Percentiles rank a stretch among this genome's conserved stretches.
Conservation (phyloP, 2,113 vertebrate species). For the mouse (Mus musculus) region GRCm39 chr1:180514001-180514500, state of each 20-base stretch:
- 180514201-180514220: background rate
- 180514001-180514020: background rate
- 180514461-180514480: background rate
- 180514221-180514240: background rate
- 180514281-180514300: too few relatives aligned
- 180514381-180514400: background rate
- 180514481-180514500: background rate
- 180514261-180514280: too few relatives aligned
- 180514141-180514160: background rate
- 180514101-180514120: background rate
- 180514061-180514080: background rate
- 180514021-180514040: background rate
- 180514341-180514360: too few relatives aligned
- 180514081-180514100: background rate
- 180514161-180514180: background rate
- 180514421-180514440: background rate
- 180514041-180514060: background rate
- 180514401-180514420: background rate
- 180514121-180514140: background rate
- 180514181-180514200: background rate
- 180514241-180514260: too few relatives aligned
- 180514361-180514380: too few relatives aligned
- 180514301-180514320: too few relatives aligned
- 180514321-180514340: too few relatives aligned
- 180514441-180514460: background rate